Percentiles rank a stretch among this genome's conserved stretches.
Evolutionary conservation across 1,140 invertebrate genomes (phyloP).

Genomic region (Drosophila orena): DNA sequence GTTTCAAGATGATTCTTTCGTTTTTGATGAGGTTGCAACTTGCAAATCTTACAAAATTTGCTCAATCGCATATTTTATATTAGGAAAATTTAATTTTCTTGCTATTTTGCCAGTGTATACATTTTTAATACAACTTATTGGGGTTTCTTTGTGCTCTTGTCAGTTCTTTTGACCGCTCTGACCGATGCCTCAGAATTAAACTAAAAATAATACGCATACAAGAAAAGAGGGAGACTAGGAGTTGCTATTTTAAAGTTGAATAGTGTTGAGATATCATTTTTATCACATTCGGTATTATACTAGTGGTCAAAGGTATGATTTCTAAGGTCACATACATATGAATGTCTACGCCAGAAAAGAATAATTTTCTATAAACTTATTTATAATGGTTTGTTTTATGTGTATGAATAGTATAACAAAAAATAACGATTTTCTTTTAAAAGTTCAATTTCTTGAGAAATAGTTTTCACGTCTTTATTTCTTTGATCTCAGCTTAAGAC

Average conservation of each 20-base stretch:
- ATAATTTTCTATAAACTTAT: background rate
- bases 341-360: too few relatives aligned
- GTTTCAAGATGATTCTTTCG: slow-evolving; percentile 23
- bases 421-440: too few relatives aligned
- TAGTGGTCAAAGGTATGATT: too few relatives aligned
- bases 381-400: too few relatives aligned
- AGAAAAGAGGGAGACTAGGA: slow-evolving; percentile 15
- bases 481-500: too few relatives aligned
- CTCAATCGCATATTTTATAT: slow-evolving; percentile 34
- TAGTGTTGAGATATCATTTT: slow-evolving; percentile 10
- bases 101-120: slow-evolving; percentile 6
- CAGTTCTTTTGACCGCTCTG: slow-evolving; percentile 63
- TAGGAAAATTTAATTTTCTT: slow-evolving; percentile 6
- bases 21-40: slow-evolving; percentile 35
- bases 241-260: slow-evolving; percentile 27
- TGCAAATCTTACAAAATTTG: slow-evolving; percentile 27
- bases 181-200: slow-evolving; percentile 52
- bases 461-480: too few relatives aligned
- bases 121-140: slow-evolving; percentile 32
- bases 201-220: slow-evolving; percentile 25
- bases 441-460: too few relatives aligned
- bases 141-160: slow-evolving; percentile 23
- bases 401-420: too few relatives aligned
- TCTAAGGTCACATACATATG: too few relatives aligned
- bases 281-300: too few relatives aligned